phyloP scores from a whole-genome alignment of 1,140 invertebrate species.

The Micrasema longulum region DNA sequence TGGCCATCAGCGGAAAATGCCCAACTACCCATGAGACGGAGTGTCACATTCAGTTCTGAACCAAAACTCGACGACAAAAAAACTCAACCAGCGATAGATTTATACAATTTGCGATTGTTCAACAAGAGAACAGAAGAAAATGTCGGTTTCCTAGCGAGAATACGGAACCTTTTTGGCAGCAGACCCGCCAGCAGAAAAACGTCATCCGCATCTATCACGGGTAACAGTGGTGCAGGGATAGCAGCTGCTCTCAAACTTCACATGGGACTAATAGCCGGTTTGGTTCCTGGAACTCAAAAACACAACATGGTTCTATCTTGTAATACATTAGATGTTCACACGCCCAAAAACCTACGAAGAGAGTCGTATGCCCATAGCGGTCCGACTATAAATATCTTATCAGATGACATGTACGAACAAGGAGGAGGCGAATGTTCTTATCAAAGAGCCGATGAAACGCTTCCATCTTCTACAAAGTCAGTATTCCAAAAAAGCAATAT shows the following conservation, averaged over 20 bases:
- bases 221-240: conserved; percentile 70
- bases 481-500: conserved; percentile 57
- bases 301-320: conserved; percentile 69
- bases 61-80: conserved; percentile 72
- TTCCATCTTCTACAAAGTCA: conserved; percentile 19
- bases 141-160: conserved; percentile 66
- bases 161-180: conserved; percentile 72
- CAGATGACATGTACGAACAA: conserved; percentile 63
- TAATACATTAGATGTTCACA: conserved; percentile 69
- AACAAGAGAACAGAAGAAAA: conserved; percentile 68
- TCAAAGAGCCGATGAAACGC: conserved; percentile 21
- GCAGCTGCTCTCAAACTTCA: conserved; percentile 77
- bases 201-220: conserved; percentile 73
- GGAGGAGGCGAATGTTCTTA: conserved; percentile 52
- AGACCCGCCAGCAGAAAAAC: conserved; percentile 72
- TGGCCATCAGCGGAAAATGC: conserved; percentile 78
- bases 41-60: conserved; percentile 75
- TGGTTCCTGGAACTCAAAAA: conserved; percentile 73
- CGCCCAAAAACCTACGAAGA: conserved; percentile 63
- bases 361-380: conserved; percentile 70
- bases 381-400: conserved; percentile 65
- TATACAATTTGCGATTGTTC: conserved; percentile 70
- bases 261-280: conserved; percentile 77
- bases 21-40: conserved; percentile 67
- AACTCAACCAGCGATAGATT: conserved; percentile 68